These are phyloP conservation scores for Azemiops feae DNA, from an alignment of 2,113 vertebrate genomes.

Conservation along the genomic window DNA sequence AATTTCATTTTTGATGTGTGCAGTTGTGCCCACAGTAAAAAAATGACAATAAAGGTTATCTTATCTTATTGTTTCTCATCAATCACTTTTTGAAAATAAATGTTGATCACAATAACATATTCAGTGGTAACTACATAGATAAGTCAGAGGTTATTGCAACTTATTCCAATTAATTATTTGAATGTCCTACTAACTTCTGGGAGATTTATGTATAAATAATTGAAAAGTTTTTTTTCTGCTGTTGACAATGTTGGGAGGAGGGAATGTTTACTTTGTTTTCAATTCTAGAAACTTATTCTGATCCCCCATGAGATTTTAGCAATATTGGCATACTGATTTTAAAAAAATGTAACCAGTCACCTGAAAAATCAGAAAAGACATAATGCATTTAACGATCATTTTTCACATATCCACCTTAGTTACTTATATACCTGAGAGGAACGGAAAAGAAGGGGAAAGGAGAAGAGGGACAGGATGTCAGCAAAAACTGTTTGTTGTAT, in stretches of 20 bases:
- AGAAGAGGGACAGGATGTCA: neutral
- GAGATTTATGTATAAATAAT: neutral
- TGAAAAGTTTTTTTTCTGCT: neutral
- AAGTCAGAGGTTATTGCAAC: neutral
- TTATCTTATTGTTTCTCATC: neutral
- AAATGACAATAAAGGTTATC: too few relatives aligned
- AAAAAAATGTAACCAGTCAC: neutral
- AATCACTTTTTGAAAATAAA: neutral
- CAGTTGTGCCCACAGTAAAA: too few relatives aligned
- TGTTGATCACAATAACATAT: constrained; percentile 1
- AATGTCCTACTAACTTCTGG: neutral
- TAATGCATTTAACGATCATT: neutral
- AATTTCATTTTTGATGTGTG: too few relatives aligned
- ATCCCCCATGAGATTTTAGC: neutral
- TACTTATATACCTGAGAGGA: neutral
- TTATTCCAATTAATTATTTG: neutral
- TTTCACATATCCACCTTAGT: neutral
- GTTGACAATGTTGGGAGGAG: neutral
- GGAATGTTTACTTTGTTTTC: neutral
- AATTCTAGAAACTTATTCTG: neutral
- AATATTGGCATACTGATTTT: neutral
- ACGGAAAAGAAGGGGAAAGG: neutral
- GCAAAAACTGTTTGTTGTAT: neutral
- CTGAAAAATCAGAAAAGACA: neutral
- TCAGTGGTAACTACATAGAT: neutral